Percentiles rank a stretch among this genome's conserved stretches.
These are phyloP conservation scores for Spisula solida DNA, from an alignment of 2,888 invertebrate species.

Conservation along the genomic window DNA sequence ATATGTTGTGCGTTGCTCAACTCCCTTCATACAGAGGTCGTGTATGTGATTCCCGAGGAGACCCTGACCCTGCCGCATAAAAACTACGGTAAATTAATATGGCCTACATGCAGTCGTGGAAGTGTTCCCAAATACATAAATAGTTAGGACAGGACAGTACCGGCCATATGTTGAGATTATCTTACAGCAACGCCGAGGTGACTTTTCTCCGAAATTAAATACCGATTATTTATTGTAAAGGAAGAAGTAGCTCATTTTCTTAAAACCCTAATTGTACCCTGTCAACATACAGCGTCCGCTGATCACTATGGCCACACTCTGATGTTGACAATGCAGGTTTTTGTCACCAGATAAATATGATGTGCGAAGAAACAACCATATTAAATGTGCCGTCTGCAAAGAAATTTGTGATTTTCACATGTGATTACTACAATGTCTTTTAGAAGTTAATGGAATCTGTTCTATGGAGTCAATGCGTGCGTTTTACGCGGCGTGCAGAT, in stretches of 20 bases:
- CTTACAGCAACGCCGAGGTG: not conserved
- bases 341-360: slow-evolving; percentile 1
- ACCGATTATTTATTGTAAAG: slow-evolving; percentile 29
- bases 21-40: too few relatives aligned
- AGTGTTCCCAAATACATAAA: too few relatives aligned
- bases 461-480: not conserved
- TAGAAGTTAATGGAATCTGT: not conserved
- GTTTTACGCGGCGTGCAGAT: not conserved
- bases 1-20: too few relatives aligned
- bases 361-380: not conserved
- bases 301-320: not conserved
- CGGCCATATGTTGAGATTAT: slow-evolving; percentile 60
- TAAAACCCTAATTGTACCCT: slow-evolving; percentile 46
- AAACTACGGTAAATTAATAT: too few relatives aligned
- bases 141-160: not conserved
- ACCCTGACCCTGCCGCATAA: too few relatives aligned
- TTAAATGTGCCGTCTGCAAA: slow-evolving; percentile 1
- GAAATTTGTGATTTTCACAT: not conserved
- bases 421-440: slow-evolving; percentile 2
- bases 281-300: slow-evolving; percentile 40
- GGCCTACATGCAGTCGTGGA: too few relatives aligned
- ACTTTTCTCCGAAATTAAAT: slow-evolving; percentile 21
- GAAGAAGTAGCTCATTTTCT: slow-evolving; percentile 16
- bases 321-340: not conserved
- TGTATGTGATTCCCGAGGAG: too few relatives aligned